Conservation (phyloP, 2,888 invertebrate species). For the Pyrrhia umbra region DNA sequence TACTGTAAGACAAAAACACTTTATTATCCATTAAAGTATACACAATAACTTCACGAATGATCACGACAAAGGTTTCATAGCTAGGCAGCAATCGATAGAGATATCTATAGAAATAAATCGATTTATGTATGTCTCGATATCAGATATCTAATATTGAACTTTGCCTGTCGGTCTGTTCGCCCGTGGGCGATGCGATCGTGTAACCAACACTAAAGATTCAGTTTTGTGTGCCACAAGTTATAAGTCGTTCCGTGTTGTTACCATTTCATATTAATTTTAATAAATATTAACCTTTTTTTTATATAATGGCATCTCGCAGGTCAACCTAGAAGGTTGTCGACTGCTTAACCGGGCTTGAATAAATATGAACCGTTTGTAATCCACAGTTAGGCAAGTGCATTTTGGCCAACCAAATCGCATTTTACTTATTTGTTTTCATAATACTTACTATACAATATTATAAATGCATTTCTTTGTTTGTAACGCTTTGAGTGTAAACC, state of each 20-base stretch:
- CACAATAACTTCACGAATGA: background rate
- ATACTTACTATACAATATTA: too few species aligned
- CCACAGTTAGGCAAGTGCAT: too few species aligned
- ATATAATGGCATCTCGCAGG: too few species aligned
- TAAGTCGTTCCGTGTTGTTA: background rate
- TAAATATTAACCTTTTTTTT: too few species aligned
- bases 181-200: constrained; percentile 46
- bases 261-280: too few species aligned
- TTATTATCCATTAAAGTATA: background rate
- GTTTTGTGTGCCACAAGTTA: constrained; percentile 44
- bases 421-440: too few species aligned
- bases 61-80: background rate
- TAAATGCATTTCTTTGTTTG: too few species aligned
- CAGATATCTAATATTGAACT: constrained; percentile 63
- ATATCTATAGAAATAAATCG: constrained; percentile 35
- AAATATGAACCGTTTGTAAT: too few species aligned
- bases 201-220: constrained; percentile 47
- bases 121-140: constrained; percentile 56
- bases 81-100: constrained; percentile 6
- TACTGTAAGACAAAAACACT: background rate
- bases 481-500: too few species aligned
- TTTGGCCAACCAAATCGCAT: too few species aligned
- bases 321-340: too few species aligned
- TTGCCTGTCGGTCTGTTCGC: constrained; percentile 42
- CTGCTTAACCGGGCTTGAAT: too few species aligned